Evolutionary conservation across 2,888 invertebrate genomes (phyloP).

Genomic region (Caenorhabditis sinica): DNA sequence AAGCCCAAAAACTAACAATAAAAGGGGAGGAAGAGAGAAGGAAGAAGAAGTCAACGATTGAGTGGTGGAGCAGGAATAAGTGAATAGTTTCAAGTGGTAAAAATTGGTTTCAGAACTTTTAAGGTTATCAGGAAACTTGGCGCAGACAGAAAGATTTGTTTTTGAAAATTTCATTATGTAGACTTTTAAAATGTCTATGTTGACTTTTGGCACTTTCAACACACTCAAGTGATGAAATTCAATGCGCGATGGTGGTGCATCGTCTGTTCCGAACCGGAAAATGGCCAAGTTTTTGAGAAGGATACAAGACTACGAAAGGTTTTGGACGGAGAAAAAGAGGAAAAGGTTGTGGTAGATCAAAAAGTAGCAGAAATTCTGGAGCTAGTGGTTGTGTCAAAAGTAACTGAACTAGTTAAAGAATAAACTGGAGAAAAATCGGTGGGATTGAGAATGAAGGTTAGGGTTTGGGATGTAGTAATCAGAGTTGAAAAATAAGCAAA

Average conservation of each 20-base stretch:
- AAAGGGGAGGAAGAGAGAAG: background rate
- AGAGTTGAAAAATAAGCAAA: too few relatives aligned
- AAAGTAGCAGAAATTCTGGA: too few relatives aligned
- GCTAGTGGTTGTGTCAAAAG: too few relatives aligned
- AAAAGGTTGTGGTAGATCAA: too few relatives aligned
- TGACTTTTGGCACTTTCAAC: background rate
- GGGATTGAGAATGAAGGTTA: too few relatives aligned
- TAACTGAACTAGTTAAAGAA: too few relatives aligned
- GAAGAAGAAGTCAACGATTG: background rate
- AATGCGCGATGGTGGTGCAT: background rate
- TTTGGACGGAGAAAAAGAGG: background rate
- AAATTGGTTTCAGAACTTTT: slow-evolving; percentile 1
- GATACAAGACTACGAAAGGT: background rate
- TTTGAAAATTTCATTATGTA: too few relatives aligned
- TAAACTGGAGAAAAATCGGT: too few relatives aligned
- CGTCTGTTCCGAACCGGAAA: background rate
- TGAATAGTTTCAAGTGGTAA: slow-evolving; percentile 1
- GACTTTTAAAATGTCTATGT: background rate
- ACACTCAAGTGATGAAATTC: background rate
- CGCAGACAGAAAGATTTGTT: too few relatives aligned
- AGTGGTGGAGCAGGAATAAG: background rate
- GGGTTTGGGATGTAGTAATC: too few relatives aligned
- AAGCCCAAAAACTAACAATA: slow-evolving; percentile 61
- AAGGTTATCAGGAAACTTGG: background rate
- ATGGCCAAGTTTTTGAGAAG: background rate